phyloP scores from a whole-genome alignment of 2,888 invertebrate genomes.

The Ophraella communa region DNA sequence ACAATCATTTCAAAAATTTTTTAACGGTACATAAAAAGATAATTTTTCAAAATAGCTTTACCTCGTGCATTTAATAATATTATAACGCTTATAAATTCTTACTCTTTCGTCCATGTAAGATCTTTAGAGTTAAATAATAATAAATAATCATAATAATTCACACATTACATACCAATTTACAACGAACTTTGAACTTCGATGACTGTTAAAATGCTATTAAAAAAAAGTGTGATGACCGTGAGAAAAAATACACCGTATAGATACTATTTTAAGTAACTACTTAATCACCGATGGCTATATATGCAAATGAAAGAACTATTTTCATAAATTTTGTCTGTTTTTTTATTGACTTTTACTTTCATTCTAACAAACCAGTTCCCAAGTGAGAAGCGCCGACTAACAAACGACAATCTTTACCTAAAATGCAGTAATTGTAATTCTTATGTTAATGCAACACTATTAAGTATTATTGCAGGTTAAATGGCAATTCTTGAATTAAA shows the following conservation, averaged over 20 bases:
- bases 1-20: too few relatives aligned
- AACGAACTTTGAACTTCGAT: constrained; percentile 17
- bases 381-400: neutral
- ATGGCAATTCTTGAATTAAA: neutral
- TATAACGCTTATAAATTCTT: too few relatives aligned
- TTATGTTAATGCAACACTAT: neutral
- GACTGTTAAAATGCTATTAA: too few relatives aligned
- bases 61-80: too few relatives aligned
- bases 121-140: neutral
- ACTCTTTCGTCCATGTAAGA: neutral
- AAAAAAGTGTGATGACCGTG: constrained; percentile 21
- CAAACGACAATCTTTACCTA: neutral
- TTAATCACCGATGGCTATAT: constrained; percentile 3
- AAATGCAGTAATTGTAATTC: neutral
- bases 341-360: constrained; percentile 13
- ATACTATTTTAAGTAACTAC: neutral
- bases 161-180: constrained; percentile 11
- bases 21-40: too few relatives aligned
- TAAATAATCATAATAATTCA: constrained; percentile 4
- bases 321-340: neutral
- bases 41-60: too few relatives aligned
- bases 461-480: neutral
- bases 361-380: neutral
- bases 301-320: neutral
- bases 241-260: constrained; percentile 4